These are phyloP conservation scores for Scyliorhinus canicula DNA, from an alignment of 2,797 vertebrate species.

Conservation along the genomic window DNA sequence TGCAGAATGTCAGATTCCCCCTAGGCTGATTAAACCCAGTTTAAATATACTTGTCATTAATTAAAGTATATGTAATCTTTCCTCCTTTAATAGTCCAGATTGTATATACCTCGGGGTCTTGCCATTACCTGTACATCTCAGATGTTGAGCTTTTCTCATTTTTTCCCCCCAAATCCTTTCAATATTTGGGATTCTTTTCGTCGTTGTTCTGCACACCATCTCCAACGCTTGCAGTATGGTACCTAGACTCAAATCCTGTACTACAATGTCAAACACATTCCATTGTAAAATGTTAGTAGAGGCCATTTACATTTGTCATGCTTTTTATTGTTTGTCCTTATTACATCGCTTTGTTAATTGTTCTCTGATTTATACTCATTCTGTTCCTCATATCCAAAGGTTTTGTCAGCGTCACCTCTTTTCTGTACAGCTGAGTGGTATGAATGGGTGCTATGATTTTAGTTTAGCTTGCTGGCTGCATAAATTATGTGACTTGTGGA, in stretches of 20 bases:
- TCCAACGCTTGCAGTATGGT: background rate
- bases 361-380: background rate
- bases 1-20: background rate
- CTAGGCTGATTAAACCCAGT: background rate
- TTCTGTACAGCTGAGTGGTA: background rate
- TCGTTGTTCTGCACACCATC: background rate
- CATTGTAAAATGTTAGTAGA: background rate
- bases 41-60: background rate
- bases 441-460: background rate
- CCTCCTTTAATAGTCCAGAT: background rate
- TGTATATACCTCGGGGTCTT: background rate
- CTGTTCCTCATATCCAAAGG: background rate
- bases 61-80: background rate
- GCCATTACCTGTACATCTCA: background rate
- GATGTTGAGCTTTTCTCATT: background rate
- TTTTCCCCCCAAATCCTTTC: too few species aligned
- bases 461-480: too few species aligned
- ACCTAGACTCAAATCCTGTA: background rate
- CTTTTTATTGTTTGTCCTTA: background rate
- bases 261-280: background rate
- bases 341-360: background rate
- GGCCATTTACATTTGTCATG: background rate
- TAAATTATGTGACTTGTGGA: background rate
- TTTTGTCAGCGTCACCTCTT: background rate
- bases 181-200: background rate